phyloP scores from a whole-genome alignment of 2,113 vertebrate genomes.

The Ceratotherium simum region DNA sequence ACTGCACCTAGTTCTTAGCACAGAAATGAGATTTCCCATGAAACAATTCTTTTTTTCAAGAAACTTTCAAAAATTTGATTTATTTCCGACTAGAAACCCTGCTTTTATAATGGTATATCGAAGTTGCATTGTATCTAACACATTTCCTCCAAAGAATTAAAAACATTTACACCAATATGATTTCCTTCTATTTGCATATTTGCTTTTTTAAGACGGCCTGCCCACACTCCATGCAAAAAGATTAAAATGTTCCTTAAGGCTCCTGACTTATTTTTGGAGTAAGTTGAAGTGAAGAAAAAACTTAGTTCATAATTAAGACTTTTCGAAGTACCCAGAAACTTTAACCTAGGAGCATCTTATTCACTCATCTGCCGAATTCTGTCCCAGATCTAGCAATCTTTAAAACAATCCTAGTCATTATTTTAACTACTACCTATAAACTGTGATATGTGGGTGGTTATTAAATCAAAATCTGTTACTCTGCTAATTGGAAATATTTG shows the following conservation, averaged over 20 bases:
- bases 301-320: slow-evolving; percentile 13
- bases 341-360: neutral
- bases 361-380: neutral
- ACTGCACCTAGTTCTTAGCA: neutral
- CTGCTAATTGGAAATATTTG: slow-evolving; percentile 1
- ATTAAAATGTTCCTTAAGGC: neutral
- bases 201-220: neutral
- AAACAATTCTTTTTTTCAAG: neutral
- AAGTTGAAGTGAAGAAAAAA: slow-evolving; percentile 12
- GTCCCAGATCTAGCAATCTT: neutral
- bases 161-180: neutral
- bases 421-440: neutral
- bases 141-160: neutral
- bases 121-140: neutral
- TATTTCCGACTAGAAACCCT: neutral
- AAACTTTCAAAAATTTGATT: neutral
- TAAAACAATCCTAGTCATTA: neutral
- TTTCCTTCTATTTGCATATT: neutral
- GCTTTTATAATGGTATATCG: neutral
- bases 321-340: neutral
- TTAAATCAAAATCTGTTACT: slow-evolving; percentile 27
- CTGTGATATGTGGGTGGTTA: neutral
- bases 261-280: neutral
- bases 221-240: neutral
- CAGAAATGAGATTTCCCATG: neutral